Evolutionary conservation across 1,140 invertebrate genomes (phyloP).

Genomic region (Philopotamus ludificatus): DNA sequence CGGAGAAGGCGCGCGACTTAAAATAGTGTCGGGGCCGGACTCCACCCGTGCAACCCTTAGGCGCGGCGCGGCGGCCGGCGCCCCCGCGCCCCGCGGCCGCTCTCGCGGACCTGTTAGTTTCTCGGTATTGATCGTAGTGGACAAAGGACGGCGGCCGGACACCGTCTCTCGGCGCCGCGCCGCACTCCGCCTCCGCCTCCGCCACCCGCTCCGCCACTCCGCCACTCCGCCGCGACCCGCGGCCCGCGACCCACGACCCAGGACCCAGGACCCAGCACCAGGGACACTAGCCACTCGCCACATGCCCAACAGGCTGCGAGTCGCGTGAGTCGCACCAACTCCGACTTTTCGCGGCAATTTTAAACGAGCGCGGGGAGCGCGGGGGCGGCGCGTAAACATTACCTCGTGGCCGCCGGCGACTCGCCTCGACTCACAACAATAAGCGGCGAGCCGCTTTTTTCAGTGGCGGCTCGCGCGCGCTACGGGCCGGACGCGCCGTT

Average conservation of each 20-base stretch:
- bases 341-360: background rate
- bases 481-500: background rate
- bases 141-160: conserved; percentile 42
- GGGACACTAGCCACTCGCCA: background rate
- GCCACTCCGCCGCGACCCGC: conserved; percentile 1
- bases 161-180: conserved; percentile 17
- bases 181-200: background rate
- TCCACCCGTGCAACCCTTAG: conserved; percentile 49
- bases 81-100: conserved; percentile 33
- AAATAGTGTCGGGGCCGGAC: conserved; percentile 44
- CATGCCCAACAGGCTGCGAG: background rate
- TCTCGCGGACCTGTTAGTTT: conserved; percentile 45
- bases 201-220: no score
- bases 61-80: conserved; percentile 48
- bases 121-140: conserved; percentile 43
- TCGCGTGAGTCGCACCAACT: background rate
- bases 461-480: conserved; percentile 19
- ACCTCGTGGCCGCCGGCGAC: conserved; percentile 15
- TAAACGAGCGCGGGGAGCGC: background rate
- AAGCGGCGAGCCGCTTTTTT: conserved; percentile 18
- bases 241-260: background rate
- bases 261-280: background rate
- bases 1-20: conserved; percentile 45
- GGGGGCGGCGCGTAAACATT: conserved; percentile 20
- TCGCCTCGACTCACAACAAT: conserved; percentile 21